Evolutionary conservation across 1,140 invertebrate species (phyloP), one percentile per base, ranked within the genome.

Genomic region (Caenorhabditis latens): DNA sequence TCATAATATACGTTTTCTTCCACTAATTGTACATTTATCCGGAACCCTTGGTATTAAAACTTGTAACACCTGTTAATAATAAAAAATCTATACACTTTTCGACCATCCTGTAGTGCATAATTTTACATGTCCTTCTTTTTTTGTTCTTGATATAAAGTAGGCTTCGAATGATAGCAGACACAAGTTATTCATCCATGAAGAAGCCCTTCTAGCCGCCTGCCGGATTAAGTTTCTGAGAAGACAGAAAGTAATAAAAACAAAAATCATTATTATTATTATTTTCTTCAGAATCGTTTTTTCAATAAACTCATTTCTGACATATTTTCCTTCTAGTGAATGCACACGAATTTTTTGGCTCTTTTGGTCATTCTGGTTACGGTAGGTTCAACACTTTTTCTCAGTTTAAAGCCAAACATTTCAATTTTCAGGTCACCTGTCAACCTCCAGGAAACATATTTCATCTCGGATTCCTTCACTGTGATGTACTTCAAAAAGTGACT

Each of bases 381-480:
- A 9, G n/a, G 3, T 61, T 19, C 8, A 13, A n/a, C 19, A 16
- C 2, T 0, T 21, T n/a, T 16, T n/a, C 9, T 0, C 11, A 6
- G 50, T 53, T 11, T 53, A 14, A 11, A 3, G 9, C 11, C 2
- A 63, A 11, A 63, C 4, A 11, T 63, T 11, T 5, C 1, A 21
- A n/a, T 7, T 24, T 79, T 79, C n/a, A 79, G 71, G 46, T 42
- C 16, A 50, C 21, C 4, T 79, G 71, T 79, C 71, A 79, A 50
- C 71, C 71, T n/a, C 71, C 71, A 5, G 71, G 71, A 24, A 79
- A 79, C n/a, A n/a, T 79, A 53, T 79, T 79, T 50, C 71, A 79
- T 79, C 40, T 79, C 8, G 71, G 71, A 79, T 79, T 79, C 24
- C 21, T 79, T 11, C 71, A 79, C 24, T 79, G 71, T 9, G 71